Evolutionary conservation across 1,140 invertebrate genomes (phyloP).

Genomic region (Protaetia brevitarsis): DNA sequence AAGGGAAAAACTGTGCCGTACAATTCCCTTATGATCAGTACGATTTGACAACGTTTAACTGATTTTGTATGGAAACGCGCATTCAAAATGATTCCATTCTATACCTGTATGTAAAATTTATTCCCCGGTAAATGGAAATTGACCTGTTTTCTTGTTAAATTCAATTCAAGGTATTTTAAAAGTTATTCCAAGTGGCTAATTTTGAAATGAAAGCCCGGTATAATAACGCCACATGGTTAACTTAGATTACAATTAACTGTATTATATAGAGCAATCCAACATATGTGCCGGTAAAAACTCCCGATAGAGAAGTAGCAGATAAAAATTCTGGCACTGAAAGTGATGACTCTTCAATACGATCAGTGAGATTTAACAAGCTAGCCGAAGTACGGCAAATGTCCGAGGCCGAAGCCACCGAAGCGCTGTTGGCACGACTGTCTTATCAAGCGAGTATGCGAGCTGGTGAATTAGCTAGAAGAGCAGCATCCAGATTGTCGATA

Average conservation of each 20-base stretch:
- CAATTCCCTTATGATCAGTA: no score
- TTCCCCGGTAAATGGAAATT: no score
- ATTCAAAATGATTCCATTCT: no score
- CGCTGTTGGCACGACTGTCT: conserved; percentile 77
- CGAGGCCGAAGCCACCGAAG: conserved; percentile 78
- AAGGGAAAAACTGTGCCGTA: no score
- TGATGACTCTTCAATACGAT: conserved; percentile 73
- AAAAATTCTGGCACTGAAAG: conserved; percentile 76
- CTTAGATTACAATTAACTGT: conserved; percentile 20
- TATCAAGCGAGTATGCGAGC: conserved; percentile 77
- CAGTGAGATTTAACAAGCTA: conserved; percentile 76
- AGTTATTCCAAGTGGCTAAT: no score
- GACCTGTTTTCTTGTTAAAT: no score
- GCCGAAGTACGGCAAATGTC: conserved; percentile 82
- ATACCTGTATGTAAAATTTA: no score
- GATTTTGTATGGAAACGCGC: no score
- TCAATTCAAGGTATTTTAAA: no score
- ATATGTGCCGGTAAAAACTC: conserved; percentile 78
- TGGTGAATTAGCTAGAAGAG: conserved; percentile 62
- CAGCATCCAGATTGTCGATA: conserved; percentile 67
- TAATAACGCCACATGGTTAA: neutral
- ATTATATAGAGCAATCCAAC: conserved; percentile 71
- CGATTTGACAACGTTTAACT: no score
- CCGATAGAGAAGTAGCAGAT: conserved; percentile 57
- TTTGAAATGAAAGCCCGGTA: no score